Evolutionary conservation across 2,797 vertebrate genomes (phyloP).

Genomic region (Chelon auratus): DNA sequence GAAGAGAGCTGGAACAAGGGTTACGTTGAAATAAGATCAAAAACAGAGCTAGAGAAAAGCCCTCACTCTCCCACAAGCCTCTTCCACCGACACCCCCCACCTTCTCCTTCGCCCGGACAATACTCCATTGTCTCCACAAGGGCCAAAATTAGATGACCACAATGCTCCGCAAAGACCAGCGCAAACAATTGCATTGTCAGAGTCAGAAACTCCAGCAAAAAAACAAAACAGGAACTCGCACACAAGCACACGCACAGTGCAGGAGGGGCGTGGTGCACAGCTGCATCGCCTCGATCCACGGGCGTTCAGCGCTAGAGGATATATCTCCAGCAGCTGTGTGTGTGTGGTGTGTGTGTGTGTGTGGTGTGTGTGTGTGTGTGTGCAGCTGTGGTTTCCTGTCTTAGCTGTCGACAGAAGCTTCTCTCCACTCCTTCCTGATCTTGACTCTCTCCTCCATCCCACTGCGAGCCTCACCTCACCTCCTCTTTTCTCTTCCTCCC

Average conservation of each 20-base stretch:
- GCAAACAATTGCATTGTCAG: slow-evolving; percentile 64
- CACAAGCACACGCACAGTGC: slow-evolving; percentile 40
- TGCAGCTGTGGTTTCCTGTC: slow-evolving; percentile 85
- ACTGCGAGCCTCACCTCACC: slow-evolving; percentile 67
- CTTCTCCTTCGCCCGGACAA: slow-evolving; percentile 59
- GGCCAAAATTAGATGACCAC: slow-evolving; percentile 75
- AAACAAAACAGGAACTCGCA: slow-evolving; percentile 72
- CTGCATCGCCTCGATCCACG: slow-evolving; percentile 71
- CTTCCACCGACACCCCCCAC: slow-evolving; percentile 12
- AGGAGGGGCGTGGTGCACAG: slow-evolving; percentile 71
- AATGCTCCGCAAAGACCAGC: slow-evolving; percentile 61
- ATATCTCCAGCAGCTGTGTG: slow-evolving; percentile 75
- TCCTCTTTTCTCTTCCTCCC: not conserved
- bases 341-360: slow-evolving; percentile 52
- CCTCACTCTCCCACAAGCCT: slow-evolving; percentile 43
- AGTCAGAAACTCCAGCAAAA: slow-evolving; percentile 55
- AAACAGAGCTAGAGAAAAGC: slow-evolving; percentile 40
- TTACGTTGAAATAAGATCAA: slow-evolving; percentile 39
- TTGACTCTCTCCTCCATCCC: slow-evolving; percentile 57
- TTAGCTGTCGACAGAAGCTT: slow-evolving; percentile 78
- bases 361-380: slow-evolving; percentile 34
- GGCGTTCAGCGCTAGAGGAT: slow-evolving; percentile 80
- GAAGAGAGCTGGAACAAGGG: slow-evolving; percentile 17
- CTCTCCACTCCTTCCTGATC: slow-evolving; percentile 72
- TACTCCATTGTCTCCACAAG: slow-evolving; percentile 70